These are phyloP conservation scores for Eptesicus fuscus DNA, from an alignment of 2,113 vertebrate species.

Conservation along the genomic window DNA sequence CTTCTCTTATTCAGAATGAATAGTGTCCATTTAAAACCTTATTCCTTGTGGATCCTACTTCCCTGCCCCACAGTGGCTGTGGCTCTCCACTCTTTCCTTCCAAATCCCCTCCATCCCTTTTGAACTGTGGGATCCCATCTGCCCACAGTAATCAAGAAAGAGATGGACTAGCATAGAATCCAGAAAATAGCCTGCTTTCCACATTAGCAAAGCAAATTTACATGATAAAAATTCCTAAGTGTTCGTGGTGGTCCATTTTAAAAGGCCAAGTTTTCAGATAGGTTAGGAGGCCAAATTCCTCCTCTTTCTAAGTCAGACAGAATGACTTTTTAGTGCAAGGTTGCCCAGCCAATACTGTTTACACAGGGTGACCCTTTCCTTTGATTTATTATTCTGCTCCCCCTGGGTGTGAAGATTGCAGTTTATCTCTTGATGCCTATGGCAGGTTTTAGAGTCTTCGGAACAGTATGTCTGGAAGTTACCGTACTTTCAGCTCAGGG, in stretches of 20 bases:
- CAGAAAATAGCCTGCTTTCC: neutral
- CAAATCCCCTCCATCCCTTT: neutral
- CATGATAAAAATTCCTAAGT: neutral
- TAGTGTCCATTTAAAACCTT: neutral
- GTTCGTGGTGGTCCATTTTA: neutral
- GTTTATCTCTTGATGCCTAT: conserved; percentile 15
- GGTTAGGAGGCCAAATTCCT: conserved; percentile 24
- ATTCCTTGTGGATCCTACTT: neutral
- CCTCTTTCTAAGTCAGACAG: conserved; percentile 11
- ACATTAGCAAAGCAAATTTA: neutral
- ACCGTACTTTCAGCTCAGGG: neutral
- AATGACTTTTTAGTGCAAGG: neutral
- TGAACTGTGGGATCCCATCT: neutral
- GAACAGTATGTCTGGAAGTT: conserved; percentile 35
- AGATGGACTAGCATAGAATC: neutral
- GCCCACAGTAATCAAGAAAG: neutral
- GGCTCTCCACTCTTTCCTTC: neutral
- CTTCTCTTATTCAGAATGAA: neutral
- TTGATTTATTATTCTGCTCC: conserved; percentile 27
- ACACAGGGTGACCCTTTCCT: neutral
- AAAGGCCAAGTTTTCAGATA: conserved; percentile 32
- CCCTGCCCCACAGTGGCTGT: neutral
- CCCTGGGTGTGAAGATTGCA: neutral
- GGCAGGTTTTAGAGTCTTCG: conserved; percentile 24
- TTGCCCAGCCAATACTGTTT: conserved; percentile 19